These are phyloP conservation scores for Dascyllus trimaculatus DNA, from an alignment of 2,113 vertebrate genomes.

Conservation along the genomic window DNA sequence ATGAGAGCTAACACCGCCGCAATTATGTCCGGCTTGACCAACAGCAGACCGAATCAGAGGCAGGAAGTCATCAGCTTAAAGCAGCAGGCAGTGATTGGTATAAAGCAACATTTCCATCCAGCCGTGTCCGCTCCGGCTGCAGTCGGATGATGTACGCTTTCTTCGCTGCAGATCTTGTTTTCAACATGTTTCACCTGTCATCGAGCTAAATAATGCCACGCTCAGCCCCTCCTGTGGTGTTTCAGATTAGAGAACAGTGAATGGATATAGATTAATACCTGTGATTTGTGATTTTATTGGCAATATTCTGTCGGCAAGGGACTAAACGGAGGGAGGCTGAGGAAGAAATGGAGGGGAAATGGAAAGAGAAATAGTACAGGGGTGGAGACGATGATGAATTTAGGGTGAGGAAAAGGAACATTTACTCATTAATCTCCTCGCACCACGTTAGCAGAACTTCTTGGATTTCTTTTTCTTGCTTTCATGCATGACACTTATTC, in stretches of 20 bases:
- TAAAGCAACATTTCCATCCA: constrained; percentile 1
- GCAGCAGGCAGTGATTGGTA: neutral
- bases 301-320: constrained; percentile 33
- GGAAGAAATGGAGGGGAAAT: neutral
- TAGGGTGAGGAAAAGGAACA: constrained; percentile 6
- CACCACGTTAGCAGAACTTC: neutral
- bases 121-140: neutral
- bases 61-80: neutral
- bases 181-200: constrained; percentile 18
- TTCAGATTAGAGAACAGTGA: constrained; percentile 7
- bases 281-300: constrained; percentile 55
- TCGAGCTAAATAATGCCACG: constrained; percentile 19
- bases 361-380: neutral
- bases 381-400: constrained; percentile 29
- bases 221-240: constrained; percentile 8
- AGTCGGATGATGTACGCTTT: neutral
- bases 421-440: constrained; percentile 2
- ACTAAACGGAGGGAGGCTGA: neutral
- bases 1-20: neutral
- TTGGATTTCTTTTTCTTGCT: constrained; percentile 36
- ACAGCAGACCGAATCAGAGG: neutral
- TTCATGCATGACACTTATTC: constrained; percentile 42
- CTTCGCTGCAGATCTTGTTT: constrained; percentile 11
- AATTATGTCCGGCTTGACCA: neutral
- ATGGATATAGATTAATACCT: constrained; percentile 34